phyloP scores from a whole-genome alignment of 2,113 vertebrate species.

The Pontoporia blainvillei region DNA sequence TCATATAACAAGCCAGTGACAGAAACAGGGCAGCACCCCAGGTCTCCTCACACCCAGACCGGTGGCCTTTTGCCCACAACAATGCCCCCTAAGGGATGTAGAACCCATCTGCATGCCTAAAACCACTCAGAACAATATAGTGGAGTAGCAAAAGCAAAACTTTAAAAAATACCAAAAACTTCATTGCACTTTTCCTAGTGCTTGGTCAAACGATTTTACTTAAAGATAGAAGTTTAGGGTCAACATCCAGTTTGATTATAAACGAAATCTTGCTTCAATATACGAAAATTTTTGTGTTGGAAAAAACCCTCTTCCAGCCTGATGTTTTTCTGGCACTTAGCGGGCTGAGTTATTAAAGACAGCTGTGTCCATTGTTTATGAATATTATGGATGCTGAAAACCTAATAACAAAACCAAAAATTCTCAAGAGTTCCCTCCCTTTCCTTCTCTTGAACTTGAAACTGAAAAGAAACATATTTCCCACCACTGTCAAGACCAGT shows the following conservation, averaged over 20 bases:
- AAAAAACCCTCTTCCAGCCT: constrained; percentile 7
- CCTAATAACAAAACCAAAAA: constrained; percentile 60
- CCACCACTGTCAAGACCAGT: constrained; percentile 9
- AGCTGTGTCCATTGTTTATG: constrained; percentile 67
- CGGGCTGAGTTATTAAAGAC: constrained; percentile 59
- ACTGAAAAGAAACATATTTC: constrained; percentile 54
- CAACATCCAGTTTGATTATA: not conserved
- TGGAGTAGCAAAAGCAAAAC: not conserved
- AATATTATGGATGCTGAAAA: constrained; percentile 59
- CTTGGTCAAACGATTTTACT: not conserved
- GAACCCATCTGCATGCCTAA: not conserved
- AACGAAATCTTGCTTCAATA: constrained; percentile 2
- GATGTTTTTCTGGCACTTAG: constrained; percentile 45
- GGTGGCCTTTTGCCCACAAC: not conserved
- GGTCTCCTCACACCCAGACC: not conserved
- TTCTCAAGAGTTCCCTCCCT: constrained; percentile 46
- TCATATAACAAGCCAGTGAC: not conserved
- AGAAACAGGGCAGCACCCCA: not conserved
- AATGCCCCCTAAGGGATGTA: accelerated
- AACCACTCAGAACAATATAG: not conserved
- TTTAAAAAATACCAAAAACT: not conserved
- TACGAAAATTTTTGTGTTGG: constrained; percentile 8
- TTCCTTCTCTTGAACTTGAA: constrained; percentile 41
- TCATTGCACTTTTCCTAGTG: not conserved
- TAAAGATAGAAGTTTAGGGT: not conserved